Percentiles rank a stretch among this genome's conserved stretches.
Conservation (phyloP, 1,140 invertebrate species). For the Daktulosphaira vitifoliae region DNA sequence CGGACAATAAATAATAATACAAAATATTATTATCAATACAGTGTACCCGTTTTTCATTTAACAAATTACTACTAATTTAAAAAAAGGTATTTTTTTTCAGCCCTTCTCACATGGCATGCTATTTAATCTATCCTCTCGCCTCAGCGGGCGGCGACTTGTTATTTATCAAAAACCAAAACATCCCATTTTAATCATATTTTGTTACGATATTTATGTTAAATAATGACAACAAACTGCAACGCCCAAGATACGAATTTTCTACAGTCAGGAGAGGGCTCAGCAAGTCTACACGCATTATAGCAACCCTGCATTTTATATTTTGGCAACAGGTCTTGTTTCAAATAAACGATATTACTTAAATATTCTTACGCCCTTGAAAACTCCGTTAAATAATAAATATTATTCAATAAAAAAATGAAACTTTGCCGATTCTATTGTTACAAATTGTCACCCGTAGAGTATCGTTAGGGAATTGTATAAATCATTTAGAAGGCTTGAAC, state of each 20-base stretch:
- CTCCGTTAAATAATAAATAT: too few species aligned
- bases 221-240: slow-evolving; percentile 15
- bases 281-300: too few species aligned
- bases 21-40: slow-evolving; percentile 12
- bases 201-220: slow-evolving; percentile 26
- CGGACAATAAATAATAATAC: not conserved
- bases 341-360: too few species aligned
- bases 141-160: slow-evolving; percentile 29
- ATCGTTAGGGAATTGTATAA: too few species aligned
- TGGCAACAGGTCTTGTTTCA: too few species aligned
- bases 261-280: not conserved
- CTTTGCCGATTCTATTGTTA: too few species aligned
- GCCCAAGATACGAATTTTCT: slow-evolving; percentile 23
- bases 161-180: slow-evolving; percentile 31
- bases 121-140: slow-evolving; percentile 31
- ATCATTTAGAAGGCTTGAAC: too few species aligned
- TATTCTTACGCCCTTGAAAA: too few species aligned
- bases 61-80: slow-evolving; percentile 33
- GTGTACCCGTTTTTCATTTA: not conserved
- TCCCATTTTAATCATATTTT: slow-evolving; percentile 32
- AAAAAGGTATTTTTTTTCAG: slow-evolving; percentile 23
- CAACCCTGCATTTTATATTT: too few species aligned
- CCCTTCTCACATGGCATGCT: slow-evolving; percentile 7
- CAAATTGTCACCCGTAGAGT: too few species aligned
- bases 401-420: too few species aligned